A percentile compares a stretch with the other conserved stretches of the same genome.
phyloP scores from a whole-genome alignment of 2,797 vertebrate genomes.

The Limosa lapponica region DNA sequence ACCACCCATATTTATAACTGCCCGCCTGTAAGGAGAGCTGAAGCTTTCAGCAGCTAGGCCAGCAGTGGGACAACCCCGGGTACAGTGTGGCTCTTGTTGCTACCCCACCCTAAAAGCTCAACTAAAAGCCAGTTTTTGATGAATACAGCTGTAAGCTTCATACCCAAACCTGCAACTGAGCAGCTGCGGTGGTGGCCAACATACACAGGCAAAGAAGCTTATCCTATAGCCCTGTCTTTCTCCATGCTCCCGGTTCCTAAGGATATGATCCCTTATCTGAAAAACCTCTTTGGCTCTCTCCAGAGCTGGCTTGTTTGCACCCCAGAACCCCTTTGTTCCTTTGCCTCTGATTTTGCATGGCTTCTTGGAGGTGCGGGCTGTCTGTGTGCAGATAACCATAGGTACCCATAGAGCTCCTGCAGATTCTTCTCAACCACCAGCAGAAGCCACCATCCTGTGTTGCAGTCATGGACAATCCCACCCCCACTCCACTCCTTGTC shows the following conservation, averaged over 20 bases:
- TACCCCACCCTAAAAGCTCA: background rate
- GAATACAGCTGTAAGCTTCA: background rate
- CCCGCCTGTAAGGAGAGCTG: background rate
- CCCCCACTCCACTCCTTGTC: background rate
- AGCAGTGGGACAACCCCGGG: background rate
- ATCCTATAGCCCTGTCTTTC: background rate
- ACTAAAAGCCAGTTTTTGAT: background rate
- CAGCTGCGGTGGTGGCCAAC: fast-evolving
- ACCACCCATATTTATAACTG: background rate
- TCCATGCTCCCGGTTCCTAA: background rate
- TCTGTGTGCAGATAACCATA: background rate
- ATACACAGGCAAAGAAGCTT: background rate
- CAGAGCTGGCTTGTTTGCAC: background rate
- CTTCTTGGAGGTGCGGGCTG: background rate
- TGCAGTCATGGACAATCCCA: background rate
- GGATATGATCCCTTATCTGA: background rate
- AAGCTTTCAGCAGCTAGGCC: background rate
- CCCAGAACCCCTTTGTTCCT: background rate
- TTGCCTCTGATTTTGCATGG: background rate
- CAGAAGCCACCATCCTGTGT: background rate
- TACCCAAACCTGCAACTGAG: background rate
- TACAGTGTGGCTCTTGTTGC: background rate
- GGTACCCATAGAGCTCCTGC: background rate
- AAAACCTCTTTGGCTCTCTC: background rate
- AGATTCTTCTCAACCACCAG: background rate